phyloP scores from a whole-genome alignment of 2,113 vertebrate genomes.

The Indri indri region DNA sequence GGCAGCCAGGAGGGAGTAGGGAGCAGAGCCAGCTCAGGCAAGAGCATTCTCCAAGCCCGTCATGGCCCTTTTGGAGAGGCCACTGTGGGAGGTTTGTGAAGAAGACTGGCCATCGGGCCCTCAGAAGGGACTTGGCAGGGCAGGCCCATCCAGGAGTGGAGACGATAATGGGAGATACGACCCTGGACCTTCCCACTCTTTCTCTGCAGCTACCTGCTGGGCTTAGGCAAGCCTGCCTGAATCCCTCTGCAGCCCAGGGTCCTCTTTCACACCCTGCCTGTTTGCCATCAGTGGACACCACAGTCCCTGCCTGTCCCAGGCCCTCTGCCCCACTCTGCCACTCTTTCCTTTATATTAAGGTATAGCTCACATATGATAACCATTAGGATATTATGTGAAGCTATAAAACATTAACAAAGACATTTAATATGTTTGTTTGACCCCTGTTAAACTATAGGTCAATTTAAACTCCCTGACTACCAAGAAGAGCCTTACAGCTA shows the following conservation, averaged over 20 bases:
- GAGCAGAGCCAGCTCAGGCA: neutral
- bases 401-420: neutral
- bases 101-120: neutral
- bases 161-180: neutral
- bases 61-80: neutral
- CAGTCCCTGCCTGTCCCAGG: neutral
- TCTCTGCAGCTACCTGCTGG: neutral
- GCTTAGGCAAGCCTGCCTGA: neutral
- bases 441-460: neutral
- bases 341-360: constrained; percentile 1
- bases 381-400: neutral
- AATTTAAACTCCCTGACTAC: constrained; percentile 21
- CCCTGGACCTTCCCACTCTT: neutral
- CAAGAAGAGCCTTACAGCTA: neutral
- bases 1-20: neutral
- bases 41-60: neutral
- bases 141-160: neutral
- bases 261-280: neutral
- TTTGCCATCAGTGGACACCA: neutral
- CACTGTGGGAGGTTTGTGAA: neutral
- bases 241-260: neutral
- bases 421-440: constrained; percentile 10
- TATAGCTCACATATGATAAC: neutral
- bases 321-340: neutral
- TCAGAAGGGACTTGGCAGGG: neutral